A percentile compares a stretch with the other conserved stretches of the same genome.
phyloP scores from a whole-genome alignment of 2,888 invertebrate species.

The Lithophane leautieri region DNA sequence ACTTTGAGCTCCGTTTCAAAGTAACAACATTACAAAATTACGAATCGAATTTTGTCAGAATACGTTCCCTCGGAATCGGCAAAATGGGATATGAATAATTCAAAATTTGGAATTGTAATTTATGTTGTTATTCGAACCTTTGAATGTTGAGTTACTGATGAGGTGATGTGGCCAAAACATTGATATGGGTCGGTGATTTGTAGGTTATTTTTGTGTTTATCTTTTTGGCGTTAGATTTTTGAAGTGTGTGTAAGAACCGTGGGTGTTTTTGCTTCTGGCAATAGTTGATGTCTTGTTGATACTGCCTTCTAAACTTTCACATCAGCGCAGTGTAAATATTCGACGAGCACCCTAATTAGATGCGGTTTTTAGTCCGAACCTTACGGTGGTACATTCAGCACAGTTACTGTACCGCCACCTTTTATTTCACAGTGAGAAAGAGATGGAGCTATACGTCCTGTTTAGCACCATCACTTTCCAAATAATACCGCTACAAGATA shows the following conservation, averaged over 20 bases:
- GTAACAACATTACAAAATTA: conserved; percentile 29
- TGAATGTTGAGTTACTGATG: conserved; percentile 62
- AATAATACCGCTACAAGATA: no score
- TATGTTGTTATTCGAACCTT: conserved; percentile 75
- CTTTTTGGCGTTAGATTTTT: neutral
- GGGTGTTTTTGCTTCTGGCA: neutral
- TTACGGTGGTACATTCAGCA: no score
- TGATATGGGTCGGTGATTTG: conserved; percentile 51
- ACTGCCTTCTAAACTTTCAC: neutral
- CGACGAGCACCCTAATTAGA: neutral
- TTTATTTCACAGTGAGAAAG: no score
- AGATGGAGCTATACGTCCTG: no score
- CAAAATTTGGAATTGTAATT: conserved; percentile 78
- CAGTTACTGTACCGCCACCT: no score
- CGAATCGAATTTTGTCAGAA: conserved; percentile 67
- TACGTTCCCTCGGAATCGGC: conserved; percentile 65
- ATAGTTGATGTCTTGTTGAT: no score
- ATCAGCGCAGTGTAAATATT: neutral
- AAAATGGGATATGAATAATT: conserved; percentile 80
- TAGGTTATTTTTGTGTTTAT: conserved; percentile 16
- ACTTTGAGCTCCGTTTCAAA: conserved; percentile 10
- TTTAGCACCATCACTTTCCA: no score
- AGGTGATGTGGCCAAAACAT: conserved; percentile 54
- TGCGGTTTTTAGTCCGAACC: no score
- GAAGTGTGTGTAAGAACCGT: neutral